Evolutionary conservation across 2,113 vertebrate species (phyloP).

Genomic region (Budorcas taxicolor): DNA sequence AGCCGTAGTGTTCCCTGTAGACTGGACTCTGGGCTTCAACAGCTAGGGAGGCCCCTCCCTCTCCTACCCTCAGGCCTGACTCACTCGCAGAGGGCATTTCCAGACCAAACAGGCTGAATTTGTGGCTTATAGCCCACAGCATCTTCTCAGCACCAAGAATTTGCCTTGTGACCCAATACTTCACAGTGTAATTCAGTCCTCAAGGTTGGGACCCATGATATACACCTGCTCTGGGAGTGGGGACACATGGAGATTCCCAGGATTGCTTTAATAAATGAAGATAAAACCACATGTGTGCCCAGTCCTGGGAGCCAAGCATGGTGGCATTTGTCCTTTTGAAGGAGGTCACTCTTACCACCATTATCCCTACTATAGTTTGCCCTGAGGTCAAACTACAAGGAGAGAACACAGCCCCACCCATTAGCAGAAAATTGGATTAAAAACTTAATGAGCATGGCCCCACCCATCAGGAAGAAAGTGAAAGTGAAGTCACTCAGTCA

Average conservation of each 20-base stretch:
- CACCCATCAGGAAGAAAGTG: background rate
- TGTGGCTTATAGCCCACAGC: background rate
- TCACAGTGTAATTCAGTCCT: background rate
- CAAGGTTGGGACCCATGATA: background rate
- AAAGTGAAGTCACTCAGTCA: too few species aligned
- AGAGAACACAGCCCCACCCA: background rate
- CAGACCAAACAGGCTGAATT: background rate
- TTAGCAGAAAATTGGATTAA: background rate
- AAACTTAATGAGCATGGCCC: background rate
- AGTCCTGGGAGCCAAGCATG: background rate
- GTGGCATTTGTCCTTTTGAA: background rate
- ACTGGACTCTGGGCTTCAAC: background rate
- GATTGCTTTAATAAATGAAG: background rate
- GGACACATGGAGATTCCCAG: background rate
- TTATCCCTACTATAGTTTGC: background rate
- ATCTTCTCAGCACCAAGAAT: background rate
- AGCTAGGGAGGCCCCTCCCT: background rate
- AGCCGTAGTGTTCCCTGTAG: accelerated
- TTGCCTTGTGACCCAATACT: background rate
- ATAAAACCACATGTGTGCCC: background rate
- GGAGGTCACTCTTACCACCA: background rate
- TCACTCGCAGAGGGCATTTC: background rate
- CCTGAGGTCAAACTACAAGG: background rate
- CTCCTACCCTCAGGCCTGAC: background rate
- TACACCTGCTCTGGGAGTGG: background rate